A percentile compares a stretch with the other conserved stretches of the same genome.
Evolutionary conservation across 2,113 vertebrate genomes (phyloP).

Genomic region (Ailurus styani): DNA sequence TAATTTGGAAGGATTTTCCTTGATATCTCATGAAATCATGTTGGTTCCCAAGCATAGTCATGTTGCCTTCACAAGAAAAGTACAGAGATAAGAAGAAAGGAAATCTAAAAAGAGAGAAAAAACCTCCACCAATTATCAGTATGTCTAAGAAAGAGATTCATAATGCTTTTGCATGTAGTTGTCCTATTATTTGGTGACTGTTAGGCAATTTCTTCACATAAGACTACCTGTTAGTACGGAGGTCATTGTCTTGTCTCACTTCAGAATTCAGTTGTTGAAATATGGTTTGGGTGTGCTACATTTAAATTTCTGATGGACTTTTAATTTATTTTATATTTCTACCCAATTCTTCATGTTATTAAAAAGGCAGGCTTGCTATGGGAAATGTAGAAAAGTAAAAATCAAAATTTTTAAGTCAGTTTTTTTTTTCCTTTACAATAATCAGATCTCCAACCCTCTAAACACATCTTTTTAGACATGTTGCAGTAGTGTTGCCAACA

Average conservation of each 20-base stretch:
- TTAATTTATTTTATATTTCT: not conserved
- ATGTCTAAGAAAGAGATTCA: not conserved
- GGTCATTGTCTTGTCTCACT: not conserved
- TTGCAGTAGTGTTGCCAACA: not conserved
- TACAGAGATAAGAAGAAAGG: not conserved
- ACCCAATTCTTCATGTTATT: not conserved
- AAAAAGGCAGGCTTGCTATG: not conserved
- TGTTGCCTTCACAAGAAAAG: not conserved
- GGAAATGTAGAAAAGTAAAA: not conserved
- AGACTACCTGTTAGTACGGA: not conserved
- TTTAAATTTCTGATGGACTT: not conserved
- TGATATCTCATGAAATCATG: not conserved
- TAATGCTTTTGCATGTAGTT: not conserved
- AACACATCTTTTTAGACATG: not conserved
- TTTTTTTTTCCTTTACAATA: not conserved
- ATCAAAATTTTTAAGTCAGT: not conserved
- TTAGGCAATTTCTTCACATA: not conserved
- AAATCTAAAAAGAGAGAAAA: not conserved
- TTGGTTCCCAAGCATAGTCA: not conserved
- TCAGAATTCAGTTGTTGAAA: not conserved
- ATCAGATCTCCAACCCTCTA: not conserved
- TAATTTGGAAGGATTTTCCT: not conserved
- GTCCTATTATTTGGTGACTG: not conserved
- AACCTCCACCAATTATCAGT: not conserved
- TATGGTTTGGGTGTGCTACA: not conserved